Percentiles rank a stretch among this genome's conserved stretches.
These are phyloP conservation scores for Lasiommata megera DNA, from an alignment of 2,888 invertebrate species.

Conservation along the genomic window DNA sequence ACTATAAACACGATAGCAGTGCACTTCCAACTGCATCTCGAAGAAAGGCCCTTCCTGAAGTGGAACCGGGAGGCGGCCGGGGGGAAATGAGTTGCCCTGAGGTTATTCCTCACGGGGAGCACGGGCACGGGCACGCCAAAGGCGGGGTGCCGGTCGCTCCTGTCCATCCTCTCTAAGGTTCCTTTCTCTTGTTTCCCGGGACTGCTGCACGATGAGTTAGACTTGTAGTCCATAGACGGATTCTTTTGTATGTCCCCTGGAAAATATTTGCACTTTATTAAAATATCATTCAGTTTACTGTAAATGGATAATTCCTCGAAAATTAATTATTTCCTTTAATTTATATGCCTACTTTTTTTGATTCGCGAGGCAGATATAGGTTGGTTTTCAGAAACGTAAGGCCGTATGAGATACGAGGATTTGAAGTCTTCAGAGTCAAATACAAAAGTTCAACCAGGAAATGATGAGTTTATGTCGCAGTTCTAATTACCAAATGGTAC, in stretches of 20 bases:
- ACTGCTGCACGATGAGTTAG: constrained; percentile 93
- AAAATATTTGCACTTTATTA: constrained; percentile 40
- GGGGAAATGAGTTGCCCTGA: constrained; percentile 88
- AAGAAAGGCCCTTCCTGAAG: constrained; percentile 92
- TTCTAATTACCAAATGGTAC: constrained; percentile 87
- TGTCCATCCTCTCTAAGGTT: constrained; percentile 74
- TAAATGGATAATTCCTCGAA: too few species aligned
- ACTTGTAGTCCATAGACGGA: constrained; percentile 93
- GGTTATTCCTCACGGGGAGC: constrained; percentile 87
- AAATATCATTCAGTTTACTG: not conserved
- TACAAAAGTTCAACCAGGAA: not conserved
- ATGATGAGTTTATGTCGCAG: not conserved
- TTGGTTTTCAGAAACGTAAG: too few species aligned
- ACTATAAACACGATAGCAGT: constrained; percentile 93
- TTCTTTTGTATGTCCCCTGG: constrained; percentile 93
- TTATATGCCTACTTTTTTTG: too few species aligned
- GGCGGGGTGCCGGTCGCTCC: constrained; percentile 83
- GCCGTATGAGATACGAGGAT: not conserved
- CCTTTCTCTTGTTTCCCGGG: constrained; percentile 84
- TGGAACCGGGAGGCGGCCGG: constrained; percentile 88
- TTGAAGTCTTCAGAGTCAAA: not conserved
- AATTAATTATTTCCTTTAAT: too few species aligned
- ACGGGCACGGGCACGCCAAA: constrained; percentile 87
- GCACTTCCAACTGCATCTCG: constrained; percentile 95
- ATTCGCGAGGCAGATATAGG: too few species aligned